phyloP scores from a whole-genome alignment of 2,797 vertebrate genomes.

The Poecilia gillii region DNA sequence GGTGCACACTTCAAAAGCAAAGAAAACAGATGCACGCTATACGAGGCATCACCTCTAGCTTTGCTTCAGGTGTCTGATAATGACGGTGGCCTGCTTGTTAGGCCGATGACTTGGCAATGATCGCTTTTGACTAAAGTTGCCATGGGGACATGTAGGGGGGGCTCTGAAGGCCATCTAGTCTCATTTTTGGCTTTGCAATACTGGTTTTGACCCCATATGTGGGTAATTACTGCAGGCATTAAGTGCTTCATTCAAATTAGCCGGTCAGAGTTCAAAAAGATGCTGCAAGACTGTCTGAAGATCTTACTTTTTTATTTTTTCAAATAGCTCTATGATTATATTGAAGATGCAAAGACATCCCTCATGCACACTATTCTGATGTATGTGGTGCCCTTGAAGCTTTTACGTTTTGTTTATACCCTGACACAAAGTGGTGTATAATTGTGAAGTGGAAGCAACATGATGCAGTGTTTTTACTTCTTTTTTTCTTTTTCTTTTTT shows the following conservation, averaged over 20 bases:
- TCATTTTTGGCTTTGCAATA: conserved; percentile 65
- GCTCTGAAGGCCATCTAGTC: conserved; percentile 36
- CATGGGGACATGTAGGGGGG: conserved; percentile 42
- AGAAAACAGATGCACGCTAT: conserved; percentile 28
- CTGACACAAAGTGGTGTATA: not conserved
- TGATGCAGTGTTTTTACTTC: not conserved
- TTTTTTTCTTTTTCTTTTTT: not conserved
- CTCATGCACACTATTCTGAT: not conserved
- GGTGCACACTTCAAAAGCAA: conserved; percentile 33
- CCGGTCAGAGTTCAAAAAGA: conserved; percentile 30
- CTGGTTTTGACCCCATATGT: conserved; percentile 56
- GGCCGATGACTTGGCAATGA: conserved; percentile 55
- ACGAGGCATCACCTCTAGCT: conserved; percentile 55
- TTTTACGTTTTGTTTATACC: not conserved
- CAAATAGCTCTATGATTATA: not conserved
- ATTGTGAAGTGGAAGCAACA: not conserved
- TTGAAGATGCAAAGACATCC: not conserved
- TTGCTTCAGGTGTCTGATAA: conserved; percentile 70
- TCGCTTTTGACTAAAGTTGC: conserved; percentile 59
- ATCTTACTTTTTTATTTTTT: not conserved
- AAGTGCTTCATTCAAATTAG: conserved; percentile 53
- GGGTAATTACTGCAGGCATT: conserved; percentile 41
- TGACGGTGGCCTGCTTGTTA: conserved; percentile 33
- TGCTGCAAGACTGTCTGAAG: not conserved
- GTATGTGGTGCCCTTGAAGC: not conserved